Base-by-base conservation (phyloP, 1,140 invertebrate species). In the Galendromus occidentalis region DNA sequence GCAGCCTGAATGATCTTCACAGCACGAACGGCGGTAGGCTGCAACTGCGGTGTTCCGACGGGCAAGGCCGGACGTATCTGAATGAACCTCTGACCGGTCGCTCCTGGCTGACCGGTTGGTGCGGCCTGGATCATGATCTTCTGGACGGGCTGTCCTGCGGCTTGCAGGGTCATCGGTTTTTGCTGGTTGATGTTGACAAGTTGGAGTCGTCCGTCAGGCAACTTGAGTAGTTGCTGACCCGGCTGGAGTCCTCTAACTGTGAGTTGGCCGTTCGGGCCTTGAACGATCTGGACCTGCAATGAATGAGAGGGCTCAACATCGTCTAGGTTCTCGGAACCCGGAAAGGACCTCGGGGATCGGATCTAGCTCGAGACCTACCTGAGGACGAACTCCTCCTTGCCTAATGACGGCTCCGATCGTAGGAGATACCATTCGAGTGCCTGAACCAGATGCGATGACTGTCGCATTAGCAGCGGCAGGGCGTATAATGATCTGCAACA, bases 141-240 rank as follows among this genome's bases (percentile, higher is more conserved):
- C 29, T 70, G 68, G 18, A 66, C 65, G 14, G 65, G 33, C 22
- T 67, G 44, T 14, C 44, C 44, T 22, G 68, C 75, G 74, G 69
- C 77, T 73, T 18, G 9, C 42, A 68, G 68, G 5, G 71, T 69
- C 1, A 72, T 29, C 17, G 68, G 51, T 42, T 66, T 65, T 59
- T 78, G 79, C 9, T 68, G n/a, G 73, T 72, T 65, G 75, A 82
- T 42, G 83, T 86, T 20, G 92, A 79, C 2, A 94, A 84, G 71
- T 29, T 95, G 91, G 33, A 95, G 76, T 75, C 91, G 88, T 0
- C 92, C 92, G 77, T 95, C 91, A 0, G 91, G 84, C 80, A 92
- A 85, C 73, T 93, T 87, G 25, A 94, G 84, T 28, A 94, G 77
- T 71, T 94, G 89, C 72, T 97, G 92, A n/a, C 91, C 89, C 51